Conservation (phyloP, 1,140 invertebrate species). For the Gonatopus flavifemur region DNA sequence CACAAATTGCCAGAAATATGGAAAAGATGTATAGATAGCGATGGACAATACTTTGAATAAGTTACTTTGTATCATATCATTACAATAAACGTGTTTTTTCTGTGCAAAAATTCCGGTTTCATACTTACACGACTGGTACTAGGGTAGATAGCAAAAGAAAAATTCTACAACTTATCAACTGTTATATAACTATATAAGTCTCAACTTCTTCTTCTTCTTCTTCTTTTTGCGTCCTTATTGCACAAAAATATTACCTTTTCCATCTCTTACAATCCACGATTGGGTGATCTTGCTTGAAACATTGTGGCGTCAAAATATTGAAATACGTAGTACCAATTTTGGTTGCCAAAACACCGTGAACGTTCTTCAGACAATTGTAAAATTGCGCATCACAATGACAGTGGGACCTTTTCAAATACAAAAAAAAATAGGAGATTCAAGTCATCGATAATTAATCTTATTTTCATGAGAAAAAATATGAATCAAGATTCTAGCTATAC, state of each 20-base stretch:
- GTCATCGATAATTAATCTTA: not conserved
- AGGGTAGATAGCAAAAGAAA: too few relatives aligned
- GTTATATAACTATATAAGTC: too few relatives aligned
- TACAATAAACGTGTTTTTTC: too few relatives aligned
- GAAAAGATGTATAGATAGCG: too few relatives aligned
- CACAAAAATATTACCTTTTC: constrained; percentile 45
- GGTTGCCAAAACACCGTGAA: constrained; percentile 50
- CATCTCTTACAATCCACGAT: constrained; percentile 54
- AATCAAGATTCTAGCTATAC: constrained; percentile 17
- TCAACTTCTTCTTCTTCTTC: too few relatives aligned
- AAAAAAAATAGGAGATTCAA: constrained; percentile 2
- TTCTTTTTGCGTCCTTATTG: not conserved
- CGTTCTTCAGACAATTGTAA: constrained; percentile 58
- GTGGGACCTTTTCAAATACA: constrained; percentile 56
- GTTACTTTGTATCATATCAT: too few relatives aligned
- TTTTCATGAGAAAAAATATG: not conserved
- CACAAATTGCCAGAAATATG: too few relatives aligned
- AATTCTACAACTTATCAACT: too few relatives aligned
- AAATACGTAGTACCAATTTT: constrained; percentile 63
- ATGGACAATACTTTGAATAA: too few relatives aligned
- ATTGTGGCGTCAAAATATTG: constrained; percentile 61
- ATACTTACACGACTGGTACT: too few relatives aligned
- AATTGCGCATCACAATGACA: constrained; percentile 63
- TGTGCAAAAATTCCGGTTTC: too few relatives aligned
- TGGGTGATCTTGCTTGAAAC: constrained; percentile 59